Evolutionary conservation across 2,888 invertebrate species (phyloP), one percentile per base, ranked within the genome.

Genomic region (Tupiocoris notatus): DNA sequence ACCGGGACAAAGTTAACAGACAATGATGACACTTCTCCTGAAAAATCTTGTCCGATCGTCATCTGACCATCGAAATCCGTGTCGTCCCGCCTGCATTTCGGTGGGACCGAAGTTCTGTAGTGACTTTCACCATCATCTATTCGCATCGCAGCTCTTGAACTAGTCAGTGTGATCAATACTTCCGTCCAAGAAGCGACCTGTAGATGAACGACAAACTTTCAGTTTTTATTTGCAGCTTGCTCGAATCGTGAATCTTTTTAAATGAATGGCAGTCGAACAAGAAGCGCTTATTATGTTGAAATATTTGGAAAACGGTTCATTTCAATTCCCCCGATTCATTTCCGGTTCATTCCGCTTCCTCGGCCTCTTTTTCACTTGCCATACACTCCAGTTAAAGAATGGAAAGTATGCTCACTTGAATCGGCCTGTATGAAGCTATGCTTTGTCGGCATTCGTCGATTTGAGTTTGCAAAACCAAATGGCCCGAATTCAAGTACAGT

Each of bases 11-110:
- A 87, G 81, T 87, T 87, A 17, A 87, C 80, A 39, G 84, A 83
- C 7, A 87, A 61, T 79, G 86, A 85, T 80, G 87, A 86, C 68
- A 87, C 82, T 81, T 85, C 85, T 0, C 87, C 87, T 39, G 84
- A 85, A 75, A 86, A 83, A 79, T 82, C 84, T 80, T 85, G 85
- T 6, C 87, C 87, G 1, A 87, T 81, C 77, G 80, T 82, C 80
- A 86, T 83, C 77, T 83, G 82, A 57, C 85, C 81, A 79, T 83
- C 83, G 2, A 85, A 83, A 80, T 85, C 83, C 7, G 83, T 82
- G 23, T 86, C 80, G 24, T 84, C 82, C 39, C 86, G 86, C 74
- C 85, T 83, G 79, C 87, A 87, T 1, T 84, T 82, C 80, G 57
- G 59, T 2, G 39, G 39, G 20, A 77, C 68, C 6, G 12, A 0